Evolutionary conservation across 2,113 vertebrate genomes (phyloP).

Genomic region (Epinephelus moara): DNA sequence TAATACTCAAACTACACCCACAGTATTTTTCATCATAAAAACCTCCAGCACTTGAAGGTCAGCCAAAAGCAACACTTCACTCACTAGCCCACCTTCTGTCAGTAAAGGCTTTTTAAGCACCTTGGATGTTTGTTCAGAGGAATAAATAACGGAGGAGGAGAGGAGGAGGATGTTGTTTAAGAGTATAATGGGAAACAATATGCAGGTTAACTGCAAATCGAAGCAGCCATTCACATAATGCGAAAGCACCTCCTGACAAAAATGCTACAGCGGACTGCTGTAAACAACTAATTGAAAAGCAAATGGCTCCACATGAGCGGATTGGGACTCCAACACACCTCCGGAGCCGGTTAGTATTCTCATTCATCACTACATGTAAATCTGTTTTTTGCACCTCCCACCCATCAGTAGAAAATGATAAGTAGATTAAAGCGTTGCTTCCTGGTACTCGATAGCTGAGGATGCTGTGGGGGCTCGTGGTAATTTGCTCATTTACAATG

Average conservation of each 20-base stretch:
- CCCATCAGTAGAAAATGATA: not conserved
- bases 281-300: not conserved
- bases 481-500: not conserved
- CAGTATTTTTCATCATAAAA: not conserved
- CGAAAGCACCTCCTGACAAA: not conserved
- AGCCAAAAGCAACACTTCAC: constrained; percentile 2
- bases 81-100: not conserved
- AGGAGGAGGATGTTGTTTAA: not conserved
- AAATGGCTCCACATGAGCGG: not conserved
- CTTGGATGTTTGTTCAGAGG: not conserved
- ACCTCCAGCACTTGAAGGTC: not conserved
- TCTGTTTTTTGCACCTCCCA: not conserved
- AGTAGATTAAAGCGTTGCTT: not conserved
- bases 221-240: not conserved
- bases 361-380: not conserved
- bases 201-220: not conserved
- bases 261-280: not conserved
- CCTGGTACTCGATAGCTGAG: not conserved
- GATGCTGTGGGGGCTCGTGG: not conserved
- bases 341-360: not conserved
- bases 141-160: not conserved
- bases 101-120: not conserved
- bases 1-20: not conserved
- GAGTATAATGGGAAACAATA: not conserved
- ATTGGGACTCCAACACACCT: not conserved